Evolutionary conservation across 2,113 vertebrate genomes (phyloP), one percentile per base, ranked within the genome.

Genomic region (Formicarius rufipectus): DNA sequence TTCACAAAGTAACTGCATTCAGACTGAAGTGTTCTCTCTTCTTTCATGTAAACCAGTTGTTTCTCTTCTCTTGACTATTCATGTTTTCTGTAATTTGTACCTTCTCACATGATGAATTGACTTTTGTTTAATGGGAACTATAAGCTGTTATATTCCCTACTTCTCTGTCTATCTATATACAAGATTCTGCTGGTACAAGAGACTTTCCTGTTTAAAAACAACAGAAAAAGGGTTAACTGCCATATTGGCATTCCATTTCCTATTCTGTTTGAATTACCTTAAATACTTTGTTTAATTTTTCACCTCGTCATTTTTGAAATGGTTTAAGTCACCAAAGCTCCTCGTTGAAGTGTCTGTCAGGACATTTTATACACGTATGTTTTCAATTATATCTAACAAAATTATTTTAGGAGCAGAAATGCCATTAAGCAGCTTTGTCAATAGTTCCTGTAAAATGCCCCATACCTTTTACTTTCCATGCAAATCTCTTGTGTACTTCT

Each of bases 1-100:
- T 99, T 99, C 96, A 99, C 99, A 92, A 99, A 99, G 96, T 99
- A 98, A 98, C 96, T 83, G 44, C 62, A 20, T 91, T 95, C 89
- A 42, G 94, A 97, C 66, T 75, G 94, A 92, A 96, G 76, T 21
- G 42, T 94, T 96, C 63, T 94, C 66, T 93, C 42, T 66, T 90
- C 86, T 96, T 91, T 95, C 90, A 50, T 91, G 95, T 95, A 85
- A 97, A 95, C 96, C 96, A 87, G 84, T 97, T 87, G 92, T 96
- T 97, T 98, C 80, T 96, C 97, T 97, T 96, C 95, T 96, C 50
- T 60, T 90, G 96, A 96, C 95, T 94, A 82, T 97, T 96, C 98
- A 97, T 96, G 90, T 96, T 97, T 95, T 96, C 97, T 96, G 97
- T 97, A 84, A 82, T 98, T 97, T 98, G 92, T 98, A 97, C 96